A percentile compares a stretch with the other conserved stretches of the same genome.
phyloP scores from a whole-genome alignment of 2,888 invertebrate genomes.

The Vannuccia rotundouncinata region DNA sequence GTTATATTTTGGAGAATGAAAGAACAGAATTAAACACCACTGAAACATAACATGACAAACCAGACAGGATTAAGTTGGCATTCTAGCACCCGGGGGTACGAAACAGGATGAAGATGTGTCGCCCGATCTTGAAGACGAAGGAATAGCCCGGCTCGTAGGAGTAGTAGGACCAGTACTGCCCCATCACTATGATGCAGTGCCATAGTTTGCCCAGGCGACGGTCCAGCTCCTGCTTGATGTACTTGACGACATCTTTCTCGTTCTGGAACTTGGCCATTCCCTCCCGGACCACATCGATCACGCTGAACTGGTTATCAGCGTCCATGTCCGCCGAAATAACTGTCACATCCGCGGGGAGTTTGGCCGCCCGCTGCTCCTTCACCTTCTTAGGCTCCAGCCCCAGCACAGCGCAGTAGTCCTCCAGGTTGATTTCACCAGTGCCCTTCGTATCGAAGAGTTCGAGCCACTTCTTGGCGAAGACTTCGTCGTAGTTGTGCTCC shows the following conservation, averaged over 20 bases:
- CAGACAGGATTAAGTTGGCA: neutral
- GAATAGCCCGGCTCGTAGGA: conserved; percentile 32
- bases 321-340: conserved; percentile 31
- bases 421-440: conserved; percentile 35
- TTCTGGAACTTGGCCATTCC: neutral
- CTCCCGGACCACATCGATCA: conserved; percentile 30
- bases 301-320: conserved; percentile 20
- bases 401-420: conserved; percentile 36
- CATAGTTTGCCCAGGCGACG: conserved; percentile 13
- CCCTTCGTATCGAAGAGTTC: conserved; percentile 36
- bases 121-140: conserved; percentile 34
- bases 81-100: conserved; percentile 22
- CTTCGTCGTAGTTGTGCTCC: conserved; percentile 33
- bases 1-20: no score
- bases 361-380: neutral
- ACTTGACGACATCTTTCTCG: conserved; percentile 15
- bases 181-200: conserved; percentile 31
- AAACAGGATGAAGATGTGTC: conserved; percentile 37
- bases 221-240: conserved; percentile 19
- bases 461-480: conserved; percentile 38
- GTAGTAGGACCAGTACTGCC: conserved; percentile 37
- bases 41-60: no score
- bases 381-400: conserved; percentile 37
- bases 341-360: conserved; percentile 29
- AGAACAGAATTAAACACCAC: no score